Conservation (phyloP, 1,140 invertebrate genomes). For the Drosophila kurseongensis region DNA sequence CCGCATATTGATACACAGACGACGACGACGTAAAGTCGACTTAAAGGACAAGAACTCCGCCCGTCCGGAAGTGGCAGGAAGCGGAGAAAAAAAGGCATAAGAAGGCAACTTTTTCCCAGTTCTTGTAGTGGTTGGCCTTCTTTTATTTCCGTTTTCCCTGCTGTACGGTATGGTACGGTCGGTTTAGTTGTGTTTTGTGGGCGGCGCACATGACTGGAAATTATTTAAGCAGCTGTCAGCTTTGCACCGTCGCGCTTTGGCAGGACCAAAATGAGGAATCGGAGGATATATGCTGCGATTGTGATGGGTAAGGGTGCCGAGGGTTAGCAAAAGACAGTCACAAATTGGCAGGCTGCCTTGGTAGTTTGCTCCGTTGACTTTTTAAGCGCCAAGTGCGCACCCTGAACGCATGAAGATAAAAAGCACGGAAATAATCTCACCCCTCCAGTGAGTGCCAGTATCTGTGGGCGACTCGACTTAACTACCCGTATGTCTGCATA, state of each 20-base stretch:
- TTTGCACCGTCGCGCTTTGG: slow-evolving; percentile 62
- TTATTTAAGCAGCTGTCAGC: slow-evolving; percentile 66
- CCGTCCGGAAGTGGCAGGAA: slow-evolving; percentile 33
- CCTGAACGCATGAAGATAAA: slow-evolving; percentile 59
- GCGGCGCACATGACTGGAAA: slow-evolving; percentile 65
- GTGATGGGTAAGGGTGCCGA: neutral
- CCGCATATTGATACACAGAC: slow-evolving; percentile 57
- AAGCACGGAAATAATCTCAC: slow-evolving; percentile 52
- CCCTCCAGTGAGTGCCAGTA: slow-evolving; percentile 9
- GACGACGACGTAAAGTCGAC: slow-evolving; percentile 61
- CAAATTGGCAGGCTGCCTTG: slow-evolving; percentile 64
- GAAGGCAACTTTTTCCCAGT: slow-evolving; percentile 36
- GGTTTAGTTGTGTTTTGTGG: slow-evolving; percentile 65
- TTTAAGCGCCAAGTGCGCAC: slow-evolving; percentile 61
- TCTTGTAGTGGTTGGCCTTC: slow-evolving; percentile 36
- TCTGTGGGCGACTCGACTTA: slow-evolving; percentile 45
- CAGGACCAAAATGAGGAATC: slow-evolving; percentile 42
- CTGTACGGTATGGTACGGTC: slow-evolving; percentile 33
- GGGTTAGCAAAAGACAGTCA: slow-evolving; percentile 54
- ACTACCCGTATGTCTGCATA: slow-evolving; percentile 55
- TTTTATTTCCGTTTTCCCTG: slow-evolving; percentile 27
- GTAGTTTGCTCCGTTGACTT: slow-evolving; percentile 57
- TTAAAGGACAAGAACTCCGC: slow-evolving; percentile 52
- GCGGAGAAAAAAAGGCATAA: slow-evolving; percentile 33
- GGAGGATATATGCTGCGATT: slow-evolving; percentile 16